Evolutionary conservation across 1,140 invertebrate species (phyloP), one percentile per base, ranked within the genome.

Genomic region (Antheraea pernyi): DNA sequence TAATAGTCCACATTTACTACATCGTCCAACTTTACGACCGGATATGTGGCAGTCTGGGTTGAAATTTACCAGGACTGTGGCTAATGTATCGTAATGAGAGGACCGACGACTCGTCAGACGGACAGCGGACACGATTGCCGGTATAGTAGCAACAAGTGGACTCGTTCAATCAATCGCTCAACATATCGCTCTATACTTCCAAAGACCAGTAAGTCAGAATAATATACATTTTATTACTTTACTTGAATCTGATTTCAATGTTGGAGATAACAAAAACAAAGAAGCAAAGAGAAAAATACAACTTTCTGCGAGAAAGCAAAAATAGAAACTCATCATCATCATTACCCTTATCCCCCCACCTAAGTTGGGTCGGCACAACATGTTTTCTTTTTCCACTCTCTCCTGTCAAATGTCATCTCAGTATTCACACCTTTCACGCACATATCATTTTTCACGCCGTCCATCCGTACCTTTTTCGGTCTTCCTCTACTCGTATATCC

Each of bases 81-180:
- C 74, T 81, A 81, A 79, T 79, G 83, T 80, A 80, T 75, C 72
- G 70, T 84, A 79, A 83, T 80, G 75, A 48, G 78, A 84, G 79
- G 69, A 79, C 73, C 69, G 68, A 74, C 61, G 37, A 69, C 64
- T 78, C 65, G 67, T 72, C 67, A 76, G 76, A 81, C 76, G 74
- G 77, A 76, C 76, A 66, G 64, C 36, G 70, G 18, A 63, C 30
- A 42, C 18, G 48, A 37, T 39, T 74, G 78, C 77, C 81, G 79
- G 71, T 74, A 75, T 82, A 82, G 77, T 22, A 53, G 30, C 84
- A 88, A 85, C 86, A 86, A 84, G 81, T 88, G 79, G 72, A 68
- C 64, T 81, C 75, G 22, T 30, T 30, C 22, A 30, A 30, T 30
- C 22, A 73, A 72, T 85, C 76, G 75, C 6, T 22, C 64, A 74